A percentile compares a stretch with the other conserved stretches of the same genome.
These are phyloP conservation scores for Calliphora vomitoria DNA, from an alignment of 2,888 invertebrate species.

Conservation along the genomic window DNA sequence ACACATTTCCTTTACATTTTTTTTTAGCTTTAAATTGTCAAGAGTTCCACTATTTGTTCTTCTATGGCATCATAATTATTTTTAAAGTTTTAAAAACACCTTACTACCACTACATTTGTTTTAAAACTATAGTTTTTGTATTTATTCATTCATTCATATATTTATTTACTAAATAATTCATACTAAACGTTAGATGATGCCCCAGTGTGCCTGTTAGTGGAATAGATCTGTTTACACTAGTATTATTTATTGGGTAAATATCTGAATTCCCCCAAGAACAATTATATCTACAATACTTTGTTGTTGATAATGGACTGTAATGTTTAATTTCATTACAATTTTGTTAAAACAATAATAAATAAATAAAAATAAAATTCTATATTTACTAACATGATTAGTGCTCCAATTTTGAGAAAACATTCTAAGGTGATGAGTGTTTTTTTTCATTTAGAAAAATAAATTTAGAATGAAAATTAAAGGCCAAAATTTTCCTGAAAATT, in stretches of 20 bases:
- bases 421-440: slow-evolving; percentile 14
- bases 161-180: slow-evolving; percentile 42
- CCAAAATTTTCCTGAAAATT: not conserved
- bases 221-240: slow-evolving; percentile 52
- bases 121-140: not conserved
- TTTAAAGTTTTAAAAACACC: not conserved
- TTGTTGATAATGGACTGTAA: slow-evolving; percentile 8
- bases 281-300: slow-evolving; percentile 24
- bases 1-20: no score
- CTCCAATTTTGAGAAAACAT: slow-evolving; percentile 16
- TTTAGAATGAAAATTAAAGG: not conserved
- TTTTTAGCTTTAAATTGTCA: no score
- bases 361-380: not conserved
- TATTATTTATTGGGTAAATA: slow-evolving; percentile 56
- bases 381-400: slow-evolving; percentile 45
- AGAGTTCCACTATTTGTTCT: not conserved
- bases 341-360: slow-evolving; percentile 26
- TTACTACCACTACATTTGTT: not conserved
- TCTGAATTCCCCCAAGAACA: not conserved
- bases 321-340: slow-evolving; percentile 52
- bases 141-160: slow-evolving; percentile 31
- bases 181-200: not conserved
- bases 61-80: slow-evolving; percentile 19
- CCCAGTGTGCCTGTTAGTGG: slow-evolving; percentile 23
- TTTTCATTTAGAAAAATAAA: not conserved